Base-by-base conservation (phyloP, 2,113 vertebrate species). In the Felis chaus region DNA sequence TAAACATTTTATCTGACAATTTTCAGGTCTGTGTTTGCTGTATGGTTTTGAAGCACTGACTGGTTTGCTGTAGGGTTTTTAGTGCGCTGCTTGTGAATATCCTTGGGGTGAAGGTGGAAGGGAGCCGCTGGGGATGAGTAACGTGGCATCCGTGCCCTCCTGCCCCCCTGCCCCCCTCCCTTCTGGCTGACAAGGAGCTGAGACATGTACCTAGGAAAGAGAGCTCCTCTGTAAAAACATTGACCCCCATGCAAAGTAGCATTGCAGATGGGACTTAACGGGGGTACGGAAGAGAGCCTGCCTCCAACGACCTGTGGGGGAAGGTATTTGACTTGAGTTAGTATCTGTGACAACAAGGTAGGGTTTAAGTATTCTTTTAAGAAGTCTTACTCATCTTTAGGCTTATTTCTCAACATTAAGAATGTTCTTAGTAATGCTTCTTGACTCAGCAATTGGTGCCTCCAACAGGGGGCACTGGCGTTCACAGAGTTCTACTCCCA, bases 211-310 rank as follows among this genome's bases (percentile, higher is more conserved):
- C 18, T 31, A 7, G 48, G 39, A 27, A 36, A 48, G 39, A 55
- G 11, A 15, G 0, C 29, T 41, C 57, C 10, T 33, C 61, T 65
- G 6, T 39, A 6, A 12, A 48, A 18, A 11, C 16, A 0, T 7
- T 81, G 63, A 65, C 29, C 3, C 29, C 3, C 13, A 16, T 7
- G 48, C 29, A 36, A 39, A 31, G 61, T 27, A 1, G 39, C 1
- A 13, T 21, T 39, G 31, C 18, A 8, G 0, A 7, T 29, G 36
- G 18, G 39, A 27, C 41, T 33, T 31, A 3, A 5, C 10, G 21
- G 63, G 50, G 14, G 15, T 16, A 8, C 5, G 21, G n/a, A 16
- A 13, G 74, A 45, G 53, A 83, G 53, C 33, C 31, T 25, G 29
- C 31, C 23, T 57, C 19, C 31, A 4, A 16, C n/a, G 16, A 12